Conservation (phyloP, 37 sponge, comb jelly and placozoan genomes). For the Amphimedon queenslandica region DNA sequence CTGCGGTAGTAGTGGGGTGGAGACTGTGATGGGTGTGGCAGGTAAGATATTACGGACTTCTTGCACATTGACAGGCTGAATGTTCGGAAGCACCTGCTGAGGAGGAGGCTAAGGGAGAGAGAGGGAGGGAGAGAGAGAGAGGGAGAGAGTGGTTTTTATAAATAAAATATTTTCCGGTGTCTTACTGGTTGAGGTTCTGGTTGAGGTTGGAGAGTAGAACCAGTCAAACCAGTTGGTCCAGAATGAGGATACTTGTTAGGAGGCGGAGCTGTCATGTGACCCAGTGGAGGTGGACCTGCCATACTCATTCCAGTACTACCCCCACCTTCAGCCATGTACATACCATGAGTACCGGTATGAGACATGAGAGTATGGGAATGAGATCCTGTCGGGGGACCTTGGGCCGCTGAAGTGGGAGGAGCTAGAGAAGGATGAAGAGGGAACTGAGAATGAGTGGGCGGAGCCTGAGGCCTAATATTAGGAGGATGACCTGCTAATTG, state of each 20-base stretch:
- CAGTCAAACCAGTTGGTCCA: background rate
- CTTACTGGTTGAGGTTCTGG: no score
- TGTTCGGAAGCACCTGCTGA: no score
- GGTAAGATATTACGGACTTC: slow-evolving; percentile 72
- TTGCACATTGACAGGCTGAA: slow-evolving; percentile 70
- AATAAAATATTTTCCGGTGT: no score
- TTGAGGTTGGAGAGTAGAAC: no score
- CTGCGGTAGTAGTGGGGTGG: slow-evolving; percentile 33
- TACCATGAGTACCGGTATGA: background rate
- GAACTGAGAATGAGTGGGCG: background rate
- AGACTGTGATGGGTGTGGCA: slow-evolving; percentile 23
- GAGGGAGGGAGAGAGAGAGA: no score
- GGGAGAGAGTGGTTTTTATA: no score
- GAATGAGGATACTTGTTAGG: background rate
- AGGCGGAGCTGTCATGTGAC: background rate
- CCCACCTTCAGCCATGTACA: background rate
- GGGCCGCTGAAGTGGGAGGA: slow-evolving; percentile 14
- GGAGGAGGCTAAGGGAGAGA: no score
- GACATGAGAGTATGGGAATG: background rate
- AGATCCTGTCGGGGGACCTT: background rate
- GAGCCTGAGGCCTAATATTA: background rate
- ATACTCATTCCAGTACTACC: background rate
- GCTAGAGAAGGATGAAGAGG: background rate
- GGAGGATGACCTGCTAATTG: background rate
- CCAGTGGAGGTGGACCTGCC: background rate